Base-by-base conservation (phyloP, 2,113 vertebrate species). In the Tenrec ecaudatus region DNA sequence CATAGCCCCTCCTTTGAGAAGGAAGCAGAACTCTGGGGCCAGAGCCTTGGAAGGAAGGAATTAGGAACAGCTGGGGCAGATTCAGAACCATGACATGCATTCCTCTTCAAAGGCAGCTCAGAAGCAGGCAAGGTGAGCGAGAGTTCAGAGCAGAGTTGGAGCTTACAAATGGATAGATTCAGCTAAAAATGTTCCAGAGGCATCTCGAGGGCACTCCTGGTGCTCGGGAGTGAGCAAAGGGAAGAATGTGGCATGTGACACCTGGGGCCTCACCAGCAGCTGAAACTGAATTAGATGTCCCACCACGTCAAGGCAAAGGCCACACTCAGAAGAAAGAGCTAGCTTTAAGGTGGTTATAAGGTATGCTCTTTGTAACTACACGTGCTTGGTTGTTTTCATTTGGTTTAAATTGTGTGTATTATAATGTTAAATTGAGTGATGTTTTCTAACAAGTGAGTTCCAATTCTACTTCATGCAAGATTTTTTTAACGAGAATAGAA, bases 41-140 rank as follows among this genome's bases (percentile, higher is more conserved):
- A 47, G 73, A 43, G 68, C 0, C 16, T 66, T 25, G 58, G 47
- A 96, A 89, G 19, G 60, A 84, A 77, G 83, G 92, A 94, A 96
- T 95, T 91, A 83, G 58, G 81, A 97, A 87, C 94, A 96, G 94
- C 94, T 95, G 94, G 85, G 58, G 38, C 82, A 40, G 81, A 94
- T 88, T 85, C 93, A 53, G 88, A 86, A 27, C 78, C 93, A 62
- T 36, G 91, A 85, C 91, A 79, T 0, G 20, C 89, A 57, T 69
- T 31, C 25, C 66, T 75, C 93, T 89, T 94, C 93, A 94, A 95
- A 95, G 87, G 91, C 95, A 80, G 57, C 91, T 76, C 82, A 25
- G 87, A 95, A 81, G 68, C 89, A 60, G 25, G 43, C 43, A 91
- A 95, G 95, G 90, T 95, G 85, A 95, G 64, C 0, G 0, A 79